Conservation (phyloP, 2,113 vertebrate genomes). For the Seriola aureovittata region DNA sequence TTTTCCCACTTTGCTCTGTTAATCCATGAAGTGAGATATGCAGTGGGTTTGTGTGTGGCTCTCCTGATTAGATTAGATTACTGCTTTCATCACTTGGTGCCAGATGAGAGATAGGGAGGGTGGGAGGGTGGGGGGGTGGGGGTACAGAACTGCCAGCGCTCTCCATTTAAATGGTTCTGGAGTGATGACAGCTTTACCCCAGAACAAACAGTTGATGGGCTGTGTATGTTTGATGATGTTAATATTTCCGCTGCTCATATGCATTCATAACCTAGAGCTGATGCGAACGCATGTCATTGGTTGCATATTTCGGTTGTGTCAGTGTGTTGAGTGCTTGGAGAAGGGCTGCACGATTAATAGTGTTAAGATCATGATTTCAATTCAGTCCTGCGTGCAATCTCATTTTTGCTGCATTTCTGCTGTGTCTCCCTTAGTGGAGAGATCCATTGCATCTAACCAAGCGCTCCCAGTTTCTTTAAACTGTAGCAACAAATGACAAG, state of each 20-base stretch:
- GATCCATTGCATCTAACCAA: background rate
- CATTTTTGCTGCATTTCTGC: constrained; percentile 5
- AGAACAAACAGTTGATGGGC: constrained; percentile 35
- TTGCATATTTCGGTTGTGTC: background rate
- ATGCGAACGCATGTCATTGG: constrained; percentile 1
- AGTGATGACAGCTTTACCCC: constrained; percentile 20
- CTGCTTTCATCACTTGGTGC: constrained; percentile 55
- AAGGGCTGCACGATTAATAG: background rate
- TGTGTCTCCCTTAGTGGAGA: background rate
- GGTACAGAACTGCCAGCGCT: constrained; percentile 14
- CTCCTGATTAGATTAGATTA: constrained; percentile 67
- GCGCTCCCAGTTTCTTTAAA: background rate
- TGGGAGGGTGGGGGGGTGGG: background rate
- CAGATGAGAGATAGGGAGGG: constrained; percentile 41
- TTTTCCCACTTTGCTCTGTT: constrained; percentile 44
- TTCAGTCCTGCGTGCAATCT: background rate
- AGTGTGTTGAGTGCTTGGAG: background rate
- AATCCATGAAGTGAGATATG: constrained; percentile 61
- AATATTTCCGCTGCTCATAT: constrained; percentile 9
- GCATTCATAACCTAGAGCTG: background rate
- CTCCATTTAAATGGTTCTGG: constrained; percentile 20
- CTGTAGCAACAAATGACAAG: background rate
- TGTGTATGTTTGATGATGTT: constrained; percentile 24
- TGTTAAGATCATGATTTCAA: background rate
- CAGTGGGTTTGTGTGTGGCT: constrained; percentile 43